These are phyloP conservation scores for Acronicta aceris DNA, from an alignment of 2,888 invertebrate species.

Conservation along the genomic window DNA sequence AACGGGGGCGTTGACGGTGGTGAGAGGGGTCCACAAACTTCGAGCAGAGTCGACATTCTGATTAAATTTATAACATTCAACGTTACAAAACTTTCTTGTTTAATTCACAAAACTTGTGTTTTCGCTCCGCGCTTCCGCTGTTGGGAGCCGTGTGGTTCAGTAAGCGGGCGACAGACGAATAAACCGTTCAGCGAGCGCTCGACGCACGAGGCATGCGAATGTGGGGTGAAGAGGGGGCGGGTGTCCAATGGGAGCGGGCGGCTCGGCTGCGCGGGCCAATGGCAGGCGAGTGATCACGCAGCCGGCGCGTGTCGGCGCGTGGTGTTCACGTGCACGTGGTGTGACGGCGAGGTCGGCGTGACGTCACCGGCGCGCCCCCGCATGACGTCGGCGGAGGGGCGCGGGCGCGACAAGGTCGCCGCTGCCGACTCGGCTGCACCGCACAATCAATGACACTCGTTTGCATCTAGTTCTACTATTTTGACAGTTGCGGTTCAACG, in stretches of 20 bases:
- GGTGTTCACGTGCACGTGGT: constrained; percentile 95
- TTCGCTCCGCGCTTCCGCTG: constrained; percentile 67
- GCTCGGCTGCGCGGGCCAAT: constrained; percentile 93
- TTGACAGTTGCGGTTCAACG: constrained; percentile 73
- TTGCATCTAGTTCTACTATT: constrained; percentile 70
- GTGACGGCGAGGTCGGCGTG: constrained; percentile 91
- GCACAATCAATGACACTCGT: constrained; percentile 61
- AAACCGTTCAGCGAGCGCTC: constrained; percentile 82
- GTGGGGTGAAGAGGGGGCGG: constrained; percentile 91
- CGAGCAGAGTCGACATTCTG: constrained; percentile 82
- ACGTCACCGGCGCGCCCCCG: constrained; percentile 90
- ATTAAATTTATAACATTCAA: constrained; percentile 77
- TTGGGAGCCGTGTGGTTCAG: constrained; percentile 83
- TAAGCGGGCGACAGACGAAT: constrained; percentile 85
- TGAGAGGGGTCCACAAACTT: constrained; percentile 90
- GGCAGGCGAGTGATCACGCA: constrained; percentile 90
- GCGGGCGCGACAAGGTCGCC: constrained; percentile 81
- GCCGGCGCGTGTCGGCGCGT: constrained; percentile 93
- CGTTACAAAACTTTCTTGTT: constrained; percentile 80
- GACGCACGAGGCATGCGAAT: constrained; percentile 87
- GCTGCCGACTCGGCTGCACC: constrained; percentile 54
- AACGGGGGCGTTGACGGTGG: constrained; percentile 93
- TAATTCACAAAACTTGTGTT: constrained; percentile 85
- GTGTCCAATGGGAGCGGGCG: constrained; percentile 91
- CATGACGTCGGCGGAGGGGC: constrained; percentile 79